These are phyloP conservation scores for Rhea pennata DNA, from an alignment of 2,113 vertebrate species.

Conservation along the genomic window DNA sequence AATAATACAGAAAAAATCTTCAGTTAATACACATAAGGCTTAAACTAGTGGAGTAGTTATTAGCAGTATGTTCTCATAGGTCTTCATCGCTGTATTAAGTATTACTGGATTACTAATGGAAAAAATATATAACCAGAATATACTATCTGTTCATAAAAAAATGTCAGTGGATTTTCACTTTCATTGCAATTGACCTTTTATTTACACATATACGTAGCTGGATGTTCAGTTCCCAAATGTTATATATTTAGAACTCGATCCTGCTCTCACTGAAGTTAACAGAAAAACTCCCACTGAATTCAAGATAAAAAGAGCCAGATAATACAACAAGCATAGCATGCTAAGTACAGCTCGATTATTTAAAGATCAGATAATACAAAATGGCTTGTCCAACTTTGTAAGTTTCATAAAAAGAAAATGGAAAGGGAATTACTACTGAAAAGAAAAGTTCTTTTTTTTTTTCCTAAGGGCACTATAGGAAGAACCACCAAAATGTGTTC, in stretches of 20 bases:
- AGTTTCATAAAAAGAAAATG: neutral
- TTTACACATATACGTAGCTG: neutral
- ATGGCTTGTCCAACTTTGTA: neutral
- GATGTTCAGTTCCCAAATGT: neutral
- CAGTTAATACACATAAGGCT: neutral
- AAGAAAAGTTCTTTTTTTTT: neutral
- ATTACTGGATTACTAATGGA: neutral
- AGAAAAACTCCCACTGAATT: neutral
- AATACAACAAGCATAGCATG: neutral
- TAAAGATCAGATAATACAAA: neutral
- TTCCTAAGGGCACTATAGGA: neutral
- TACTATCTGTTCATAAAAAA: neutral
- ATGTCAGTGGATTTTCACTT: neutral
- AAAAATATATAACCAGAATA: neutral
- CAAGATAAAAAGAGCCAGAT: neutral
- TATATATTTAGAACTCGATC: neutral
- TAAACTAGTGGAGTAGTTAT: neutral
- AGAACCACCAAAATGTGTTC: neutral
- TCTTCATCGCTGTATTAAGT: neutral
- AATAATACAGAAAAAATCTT: neutral
- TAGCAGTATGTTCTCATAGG: neutral
- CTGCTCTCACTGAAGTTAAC: neutral
- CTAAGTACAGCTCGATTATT: neutral
- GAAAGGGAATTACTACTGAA: neutral
- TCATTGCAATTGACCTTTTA: neutral